Evolutionary conservation across 2,113 vertebrate species (phyloP).

Genomic region (Saccopteryx bilineata): DNA sequence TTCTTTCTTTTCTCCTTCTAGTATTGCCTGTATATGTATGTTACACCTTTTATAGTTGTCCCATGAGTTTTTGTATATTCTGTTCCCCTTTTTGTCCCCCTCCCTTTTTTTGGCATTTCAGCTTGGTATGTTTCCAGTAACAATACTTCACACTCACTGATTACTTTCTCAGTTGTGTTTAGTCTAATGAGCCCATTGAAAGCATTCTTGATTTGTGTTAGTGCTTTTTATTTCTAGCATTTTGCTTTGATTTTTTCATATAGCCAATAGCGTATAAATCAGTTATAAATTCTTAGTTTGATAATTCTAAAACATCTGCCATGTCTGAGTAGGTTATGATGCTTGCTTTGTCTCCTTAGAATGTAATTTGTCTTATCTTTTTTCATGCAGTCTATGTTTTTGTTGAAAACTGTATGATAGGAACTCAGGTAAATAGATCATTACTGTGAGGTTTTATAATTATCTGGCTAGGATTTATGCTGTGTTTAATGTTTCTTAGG

Average conservation of each 20-base stretch:
- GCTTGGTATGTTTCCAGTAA: neutral
- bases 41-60: neutral
- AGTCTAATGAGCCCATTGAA: neutral
- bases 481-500: conserved; percentile 11
- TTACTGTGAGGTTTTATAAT: neutral
- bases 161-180: neutral
- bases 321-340: neutral
- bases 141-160: neutral
- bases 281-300: neutral
- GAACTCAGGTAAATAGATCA: neutral
- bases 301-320: neutral
- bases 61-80: neutral
- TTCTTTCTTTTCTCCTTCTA: neutral
- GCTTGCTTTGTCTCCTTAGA: conserved; percentile 45
- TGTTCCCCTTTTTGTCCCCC: neutral
- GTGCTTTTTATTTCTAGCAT: neutral
- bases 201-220: neutral
- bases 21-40: neutral
- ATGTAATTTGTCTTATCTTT: neutral
- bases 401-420: neutral
- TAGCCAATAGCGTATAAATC: neutral
- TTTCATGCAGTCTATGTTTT: neutral
- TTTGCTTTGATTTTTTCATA: conserved; percentile 14
- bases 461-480: neutral
- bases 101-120: neutral